These are phyloP conservation scores for Hemibagrus wyckioides DNA, from an alignment of 2,113 vertebrate species.

Conservation along the genomic window DNA sequence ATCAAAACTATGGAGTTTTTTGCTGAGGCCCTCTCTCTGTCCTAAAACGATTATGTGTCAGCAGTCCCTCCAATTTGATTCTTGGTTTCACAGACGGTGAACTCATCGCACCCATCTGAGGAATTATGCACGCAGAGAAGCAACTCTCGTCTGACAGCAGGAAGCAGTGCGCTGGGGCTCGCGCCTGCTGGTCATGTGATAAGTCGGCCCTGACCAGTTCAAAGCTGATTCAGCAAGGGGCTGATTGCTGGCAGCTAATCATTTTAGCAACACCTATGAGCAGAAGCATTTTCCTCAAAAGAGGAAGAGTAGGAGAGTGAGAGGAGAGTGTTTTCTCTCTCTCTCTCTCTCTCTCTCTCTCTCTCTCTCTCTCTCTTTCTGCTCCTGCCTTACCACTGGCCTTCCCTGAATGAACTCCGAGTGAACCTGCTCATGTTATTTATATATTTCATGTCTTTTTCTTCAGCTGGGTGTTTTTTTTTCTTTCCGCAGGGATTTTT, in stretches of 20 bases:
- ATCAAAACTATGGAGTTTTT: conserved; percentile 41
- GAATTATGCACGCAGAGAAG: conserved; percentile 73
- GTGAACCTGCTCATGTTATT: conserved; percentile 59
- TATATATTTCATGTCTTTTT: conserved; percentile 58
- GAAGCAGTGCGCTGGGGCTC: conserved; percentile 43
- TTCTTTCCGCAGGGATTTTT: conserved; percentile 48
- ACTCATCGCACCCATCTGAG: conserved; percentile 76
- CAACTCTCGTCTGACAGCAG: conserved; percentile 72
- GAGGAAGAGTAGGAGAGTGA: conserved; percentile 32
- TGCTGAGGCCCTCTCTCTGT: conserved; percentile 40
- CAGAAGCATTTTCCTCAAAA: conserved; percentile 52
- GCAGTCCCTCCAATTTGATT: conserved; percentile 71
- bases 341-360: conserved; percentile 15
- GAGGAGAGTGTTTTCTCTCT: background rate
- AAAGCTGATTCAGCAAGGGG: conserved; percentile 72
- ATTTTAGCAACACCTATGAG: conserved; percentile 73
- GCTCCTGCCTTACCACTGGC: conserved; percentile 53
- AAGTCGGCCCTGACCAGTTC: conserved; percentile 73
- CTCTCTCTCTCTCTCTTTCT: conserved; percentile 34
- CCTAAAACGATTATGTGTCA: conserved; percentile 79
- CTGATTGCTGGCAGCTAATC: conserved; percentile 75
- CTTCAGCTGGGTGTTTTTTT: conserved; percentile 22
- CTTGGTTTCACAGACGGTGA: conserved; percentile 71
- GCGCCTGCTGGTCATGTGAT: conserved; percentile 72
- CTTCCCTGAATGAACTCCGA: conserved; percentile 59